phyloP scores from a whole-genome alignment of 2,888 invertebrate species.

The Anticlea derivata region DNA sequence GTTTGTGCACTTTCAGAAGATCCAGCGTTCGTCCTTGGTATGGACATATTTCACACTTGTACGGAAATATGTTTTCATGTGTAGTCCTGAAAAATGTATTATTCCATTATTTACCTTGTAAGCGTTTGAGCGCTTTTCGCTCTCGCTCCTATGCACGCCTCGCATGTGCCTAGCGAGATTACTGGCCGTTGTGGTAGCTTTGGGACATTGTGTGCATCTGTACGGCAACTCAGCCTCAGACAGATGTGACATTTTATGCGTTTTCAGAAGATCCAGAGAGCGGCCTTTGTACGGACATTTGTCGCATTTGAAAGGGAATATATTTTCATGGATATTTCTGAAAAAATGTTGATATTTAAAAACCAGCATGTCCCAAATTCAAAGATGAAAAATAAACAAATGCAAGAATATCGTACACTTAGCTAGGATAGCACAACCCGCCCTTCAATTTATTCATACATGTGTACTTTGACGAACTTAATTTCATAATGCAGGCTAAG shows the following conservation, averaged over 20 bases:
- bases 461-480: too few species aligned
- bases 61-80: constrained; percentile 72
- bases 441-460: too few species aligned
- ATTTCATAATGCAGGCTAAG: too few species aligned
- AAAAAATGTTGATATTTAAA: constrained; percentile 4
- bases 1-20: constrained; percentile 69
- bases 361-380: too few species aligned
- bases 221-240: constrained; percentile 45
- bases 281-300: constrained; percentile 47
- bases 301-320: constrained; percentile 49
- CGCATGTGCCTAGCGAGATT: constrained; percentile 24
- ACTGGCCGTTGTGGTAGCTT: constrained; percentile 30
- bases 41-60: constrained; percentile 71
- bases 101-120: constrained; percentile 18
- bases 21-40: constrained; percentile 73
- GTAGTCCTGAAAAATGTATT: constrained; percentile 35
- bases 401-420: too few species aligned
- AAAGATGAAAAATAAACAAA: neutral
- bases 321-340: constrained; percentile 45
- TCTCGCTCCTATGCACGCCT: constrained; percentile 3
- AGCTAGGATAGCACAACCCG: too few species aligned
- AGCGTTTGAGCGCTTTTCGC: constrained; percentile 10
- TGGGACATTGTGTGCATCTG: constrained; percentile 48
- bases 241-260: constrained; percentile 51
- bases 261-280: constrained; percentile 43